Base-by-base conservation (phyloP, 2,888 invertebrate genomes). In the Sthenelais limicola region DNA sequence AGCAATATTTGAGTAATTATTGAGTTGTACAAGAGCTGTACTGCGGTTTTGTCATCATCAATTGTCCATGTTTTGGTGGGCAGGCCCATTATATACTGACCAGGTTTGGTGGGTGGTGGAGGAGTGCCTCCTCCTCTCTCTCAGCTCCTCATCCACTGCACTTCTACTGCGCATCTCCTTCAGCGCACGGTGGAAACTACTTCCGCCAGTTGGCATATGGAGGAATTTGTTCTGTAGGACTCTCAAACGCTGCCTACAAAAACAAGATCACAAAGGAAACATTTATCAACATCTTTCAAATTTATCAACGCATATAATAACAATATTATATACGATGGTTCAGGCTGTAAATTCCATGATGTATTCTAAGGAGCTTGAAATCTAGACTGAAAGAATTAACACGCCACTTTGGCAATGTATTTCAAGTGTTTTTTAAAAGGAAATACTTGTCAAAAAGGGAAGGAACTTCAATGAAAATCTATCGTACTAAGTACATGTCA, bases 151-250 rank as follows among this genome's bases (percentile, higher is more conserved):
- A n/a, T 75, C 74, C 32, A 74, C 71, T 35, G 79, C 80, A 30
- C 80, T 81, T 30, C 80, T 73, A 0, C 75, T 70, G 32, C 86
- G 70, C 84, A 87, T 87, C 38, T 81, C 76, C 30, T 80, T 74
- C 15, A 87, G 78, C 0, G 86, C 85, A 15, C 82, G 74, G 71
- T 83, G 81, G 54, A 85, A 83, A 69, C 81, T 83, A 68, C 81
- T 80, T 7, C 81, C 80, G 15, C 76, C 76, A 12, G 74, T 76
- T 24, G 80, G 78, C 71, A 87, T 80, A 32, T 82, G 80, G 18
- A 78, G 74, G 76, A 84, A 85, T 76, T 86, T 87, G 68, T 78
- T 84, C 72, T 84, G 82, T 68, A 85, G 84, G 26, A 82, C 81
- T 7, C 76, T 68, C 71, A 83, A 73, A 4, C 83, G 73, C 51